Evolutionary conservation across 64 coral and sea anemone species (phyloP), one percentile per base, ranked within the genome.

Genomic region (Montipora capricornis): DNA sequence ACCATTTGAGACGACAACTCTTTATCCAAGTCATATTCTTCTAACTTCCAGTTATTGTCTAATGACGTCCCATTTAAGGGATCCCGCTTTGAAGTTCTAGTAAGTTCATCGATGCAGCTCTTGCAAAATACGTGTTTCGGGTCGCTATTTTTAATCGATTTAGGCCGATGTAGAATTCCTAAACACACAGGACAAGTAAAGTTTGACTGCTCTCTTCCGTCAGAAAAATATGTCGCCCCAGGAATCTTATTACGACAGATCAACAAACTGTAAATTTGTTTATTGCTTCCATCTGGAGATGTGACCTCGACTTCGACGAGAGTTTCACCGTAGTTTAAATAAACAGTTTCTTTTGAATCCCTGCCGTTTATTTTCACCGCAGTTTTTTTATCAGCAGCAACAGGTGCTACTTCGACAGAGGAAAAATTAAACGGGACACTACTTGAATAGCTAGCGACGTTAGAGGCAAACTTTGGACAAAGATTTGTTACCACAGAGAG

Each of bases 111-210:
- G 49, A 99, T 94, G 60, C 98, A 99, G 14, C 92, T 71, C 82
- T 95, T 99, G 80, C 98, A 99, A 49, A 92, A 99, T 10, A 99
- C 78, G 81, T 94, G 94, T 57, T 94, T 95, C 8, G 98, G 83
- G 5, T 80, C 44, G 46, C 89, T 95, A n/a, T 52, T 68, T 16
- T 76, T 68, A 55, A 99, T 93, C 15, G 98, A 99, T 75, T 96
- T 99, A 11, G 98, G 98, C 17, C 95, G 87, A 68, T 96, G 87
- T 24, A 94, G 87, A 68, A 95, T 14, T n/a, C 84, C 89, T 7
- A 99, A 75, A 83, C 98, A 99, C 6, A 99, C 90, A 4, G 98
- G 98, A 45, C 98, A 99, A 49, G 94, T 80, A 87, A 74, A 92
- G n/a, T 92, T 83, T 29, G 53, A 78, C 50, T 82, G 73, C 12